A percentile compares a stretch with the other conserved stretches of the same genome.
phyloP scores from a whole-genome alignment of 2,888 invertebrate species.

The Helleia helle region DNA sequence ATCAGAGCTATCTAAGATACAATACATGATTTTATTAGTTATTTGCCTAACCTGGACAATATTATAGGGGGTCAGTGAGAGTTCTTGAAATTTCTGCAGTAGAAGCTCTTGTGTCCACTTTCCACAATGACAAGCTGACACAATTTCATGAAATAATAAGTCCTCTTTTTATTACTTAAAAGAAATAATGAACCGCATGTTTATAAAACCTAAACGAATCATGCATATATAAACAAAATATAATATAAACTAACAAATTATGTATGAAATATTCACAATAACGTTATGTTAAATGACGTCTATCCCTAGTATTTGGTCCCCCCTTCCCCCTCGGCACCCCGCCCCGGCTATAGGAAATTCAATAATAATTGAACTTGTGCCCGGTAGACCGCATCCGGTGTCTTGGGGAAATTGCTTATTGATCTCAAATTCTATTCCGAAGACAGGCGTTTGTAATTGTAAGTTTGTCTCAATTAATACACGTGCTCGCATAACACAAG shows the following conservation, averaged over 20 bases:
- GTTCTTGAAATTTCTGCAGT: no score
- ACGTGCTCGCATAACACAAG: neutral
- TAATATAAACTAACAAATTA: neutral
- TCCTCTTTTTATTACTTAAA: no score
- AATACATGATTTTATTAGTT: no score
- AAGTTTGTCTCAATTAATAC: conserved; percentile 15
- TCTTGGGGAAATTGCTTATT: conserved; percentile 56
- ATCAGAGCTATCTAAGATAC: no score
- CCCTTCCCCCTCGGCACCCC: conserved; percentile 19
- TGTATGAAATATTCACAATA: conserved; percentile 31
- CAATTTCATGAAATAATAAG: no score
- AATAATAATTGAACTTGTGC: conserved; percentile 63
- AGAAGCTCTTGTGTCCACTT: no score
- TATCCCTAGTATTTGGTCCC: conserved; percentile 24
- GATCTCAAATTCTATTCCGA: conserved; percentile 41
- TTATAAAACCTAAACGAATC: no score
- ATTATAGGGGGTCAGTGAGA: no score
- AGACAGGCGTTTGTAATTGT: conserved; percentile 14
- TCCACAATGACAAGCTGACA: no score
- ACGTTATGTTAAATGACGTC: conserved; percentile 29
- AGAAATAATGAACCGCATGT: no score
- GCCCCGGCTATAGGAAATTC: conserved; percentile 51
- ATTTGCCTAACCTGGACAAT: no score
- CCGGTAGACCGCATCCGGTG: conserved; percentile 57
- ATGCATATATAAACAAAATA: no score